Evolutionary conservation across 2,113 vertebrate species (phyloP).

Genomic region (Bubalus kerabau): DNA sequence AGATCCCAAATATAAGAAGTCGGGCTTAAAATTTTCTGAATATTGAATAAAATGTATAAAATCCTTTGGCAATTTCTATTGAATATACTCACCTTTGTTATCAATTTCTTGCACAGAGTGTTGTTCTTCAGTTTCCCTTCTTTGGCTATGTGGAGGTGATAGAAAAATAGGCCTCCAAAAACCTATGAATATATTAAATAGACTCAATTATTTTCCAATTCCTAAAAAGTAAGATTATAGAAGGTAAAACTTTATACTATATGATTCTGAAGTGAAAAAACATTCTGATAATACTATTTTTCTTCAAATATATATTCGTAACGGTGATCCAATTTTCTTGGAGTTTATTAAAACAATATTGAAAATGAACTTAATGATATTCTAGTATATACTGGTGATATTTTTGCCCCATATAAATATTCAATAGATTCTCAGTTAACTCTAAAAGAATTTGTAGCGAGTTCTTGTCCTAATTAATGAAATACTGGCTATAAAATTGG

Average conservation of each 20-base stretch:
- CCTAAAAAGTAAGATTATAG: neutral
- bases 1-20: neutral
- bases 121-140: slow-evolving; percentile 88
- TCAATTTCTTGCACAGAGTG: slow-evolving; percentile 85
- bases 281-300: neutral
- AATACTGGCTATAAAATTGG: neutral
- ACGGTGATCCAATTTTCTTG: neutral
- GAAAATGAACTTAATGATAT: slow-evolving; percentile 1
- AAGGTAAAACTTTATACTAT: neutral
- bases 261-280: neutral
- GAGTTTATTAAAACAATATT: neutral
- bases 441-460: neutral
- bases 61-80: neutral
- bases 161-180: slow-evolving; percentile 90
- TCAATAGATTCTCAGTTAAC: neutral
- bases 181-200: slow-evolving; percentile 85
- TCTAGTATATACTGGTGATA: neutral
- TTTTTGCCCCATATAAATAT: neutral
- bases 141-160: slow-evolving; percentile 87
- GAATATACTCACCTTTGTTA: slow-evolving; percentile 85
- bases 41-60: neutral
- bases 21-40: neutral
- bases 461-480: neutral
- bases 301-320: neutral
- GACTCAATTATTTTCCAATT: slow-evolving; percentile 54